Evolutionary conservation across 2,888 invertebrate species (phyloP).

Genomic region (Nomada ruficornis): DNA sequence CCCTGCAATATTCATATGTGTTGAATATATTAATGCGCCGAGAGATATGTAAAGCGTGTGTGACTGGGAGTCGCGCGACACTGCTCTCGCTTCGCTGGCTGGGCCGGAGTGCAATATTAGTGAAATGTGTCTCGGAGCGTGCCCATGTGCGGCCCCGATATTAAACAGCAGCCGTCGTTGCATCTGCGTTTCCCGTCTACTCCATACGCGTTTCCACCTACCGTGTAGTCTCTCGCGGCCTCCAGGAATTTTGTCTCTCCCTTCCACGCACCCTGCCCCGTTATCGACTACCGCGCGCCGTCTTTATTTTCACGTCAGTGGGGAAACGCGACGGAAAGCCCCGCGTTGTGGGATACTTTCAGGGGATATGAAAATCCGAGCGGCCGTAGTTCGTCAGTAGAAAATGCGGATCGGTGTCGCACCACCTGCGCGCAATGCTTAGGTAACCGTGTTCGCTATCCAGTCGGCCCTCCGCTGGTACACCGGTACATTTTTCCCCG

Average conservation of each 20-base stretch:
- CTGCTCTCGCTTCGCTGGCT: conserved; percentile 52
- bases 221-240: conserved; percentile 53
- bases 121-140: conserved; percentile 82
- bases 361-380: conserved; percentile 77
- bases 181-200: conserved; percentile 76
- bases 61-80: conserved; percentile 68
- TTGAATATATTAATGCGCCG: conserved; percentile 83
- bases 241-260: conserved; percentile 62
- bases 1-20: conserved; percentile 82
- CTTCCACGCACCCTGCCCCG: conserved; percentile 12
- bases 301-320: conserved; percentile 23
- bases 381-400: conserved; percentile 72
- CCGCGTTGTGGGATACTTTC: conserved; percentile 71
- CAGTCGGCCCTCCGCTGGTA: background rate
- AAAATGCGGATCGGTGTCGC: conserved; percentile 39
- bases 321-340: conserved; percentile 29
- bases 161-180: conserved; percentile 82
- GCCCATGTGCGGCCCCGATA: conserved; percentile 83
- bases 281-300: conserved; percentile 27
- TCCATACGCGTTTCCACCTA: conserved; percentile 54
- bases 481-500: background rate
- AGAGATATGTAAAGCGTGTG: conserved; percentile 80
- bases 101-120: conserved; percentile 78
- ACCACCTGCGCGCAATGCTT: conserved; percentile 78
- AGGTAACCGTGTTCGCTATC: conserved; percentile 1